A percentile compares a stretch with the other conserved stretches of the same genome.
phyloP scores from a whole-genome alignment of 2,113 vertebrate genomes.

The Microtus oregoni region DNA sequence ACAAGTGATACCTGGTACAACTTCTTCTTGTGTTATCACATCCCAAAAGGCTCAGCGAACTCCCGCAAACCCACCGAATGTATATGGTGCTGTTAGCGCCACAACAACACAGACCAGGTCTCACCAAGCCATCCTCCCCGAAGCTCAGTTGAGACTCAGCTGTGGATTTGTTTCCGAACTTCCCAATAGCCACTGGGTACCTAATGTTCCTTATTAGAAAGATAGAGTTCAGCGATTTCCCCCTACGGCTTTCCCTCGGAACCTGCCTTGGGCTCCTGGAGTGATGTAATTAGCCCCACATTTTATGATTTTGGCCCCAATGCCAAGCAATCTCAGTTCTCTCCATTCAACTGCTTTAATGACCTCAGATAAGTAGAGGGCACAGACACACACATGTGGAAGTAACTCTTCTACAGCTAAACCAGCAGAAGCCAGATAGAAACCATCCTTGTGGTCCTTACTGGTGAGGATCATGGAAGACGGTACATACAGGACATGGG shows the following conservation, averaged over 20 bases:
- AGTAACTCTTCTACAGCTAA: not conserved
- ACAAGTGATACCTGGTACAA: rapidly evolving
- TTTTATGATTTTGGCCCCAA: not conserved
- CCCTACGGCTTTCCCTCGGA: too few relatives aligned
- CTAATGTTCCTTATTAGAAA: not conserved
- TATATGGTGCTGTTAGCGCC: rapidly evolving
- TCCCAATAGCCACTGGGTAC: not conserved
- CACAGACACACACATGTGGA: rapidly evolving
- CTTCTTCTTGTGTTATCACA: not conserved
- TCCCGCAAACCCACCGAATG: not conserved
- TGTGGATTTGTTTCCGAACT: not conserved
- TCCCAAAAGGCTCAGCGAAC: not conserved
- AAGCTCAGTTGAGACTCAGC: not conserved
- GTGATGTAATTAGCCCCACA: not conserved
- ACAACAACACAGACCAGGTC: too few relatives aligned
- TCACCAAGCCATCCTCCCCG: rapidly evolving
- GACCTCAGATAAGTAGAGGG: not conserved
- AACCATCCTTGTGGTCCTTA: rapidly evolving
- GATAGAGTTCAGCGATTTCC: not conserved
- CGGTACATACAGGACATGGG: rapidly evolving
- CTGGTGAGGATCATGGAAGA: rapidly evolving
- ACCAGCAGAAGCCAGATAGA: rapidly evolving
- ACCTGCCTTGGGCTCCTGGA: not conserved
- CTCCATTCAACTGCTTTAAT: not conserved
- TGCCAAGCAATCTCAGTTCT: not conserved